Percentiles rank a stretch among this genome's conserved stretches.
phyloP scores from a whole-genome alignment of 2,888 invertebrate genomes.

The Sphaerophoria taeniata region DNA sequence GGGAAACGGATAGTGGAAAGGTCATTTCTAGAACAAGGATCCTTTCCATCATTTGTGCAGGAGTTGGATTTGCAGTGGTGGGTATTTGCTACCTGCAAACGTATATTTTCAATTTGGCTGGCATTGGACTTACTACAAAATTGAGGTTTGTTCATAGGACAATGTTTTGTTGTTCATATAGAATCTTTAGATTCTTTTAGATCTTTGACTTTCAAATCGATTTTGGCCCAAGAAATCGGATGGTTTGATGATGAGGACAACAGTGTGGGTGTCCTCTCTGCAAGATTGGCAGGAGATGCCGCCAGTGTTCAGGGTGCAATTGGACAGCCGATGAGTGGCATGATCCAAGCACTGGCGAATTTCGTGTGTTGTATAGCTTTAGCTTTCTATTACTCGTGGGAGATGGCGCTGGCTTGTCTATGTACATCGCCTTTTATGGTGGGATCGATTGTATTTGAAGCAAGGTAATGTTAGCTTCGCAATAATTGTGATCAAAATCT shows the following conservation, averaged over 20 bases:
- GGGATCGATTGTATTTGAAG: slow-evolving; percentile 87
- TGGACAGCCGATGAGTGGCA: slow-evolving; percentile 87
- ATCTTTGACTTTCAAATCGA: slow-evolving; percentile 85
- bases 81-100: slow-evolving; percentile 88
- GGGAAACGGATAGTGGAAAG: slow-evolving; percentile 82
- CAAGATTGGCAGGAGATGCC: slow-evolving; percentile 88
- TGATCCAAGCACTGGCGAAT: slow-evolving; percentile 87
- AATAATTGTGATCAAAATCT: neutral
- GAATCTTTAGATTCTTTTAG: slow-evolving; percentile 62
- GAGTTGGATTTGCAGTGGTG: slow-evolving; percentile 86
- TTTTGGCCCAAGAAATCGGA: slow-evolving; percentile 89
- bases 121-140: slow-evolving; percentile 89
- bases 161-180: neutral
- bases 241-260: slow-evolving; percentile 89
- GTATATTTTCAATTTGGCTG: slow-evolving; percentile 89
- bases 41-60: slow-evolving; percentile 86
- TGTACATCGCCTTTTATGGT: slow-evolving; percentile 87
- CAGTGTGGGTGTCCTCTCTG: slow-evolving; percentile 88
- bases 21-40: slow-evolving; percentile 84
- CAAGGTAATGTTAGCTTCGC: slow-evolving; percentile 78
- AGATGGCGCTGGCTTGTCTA: slow-evolving; percentile 87
- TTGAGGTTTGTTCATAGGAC: slow-evolving; percentile 78
- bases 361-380: slow-evolving; percentile 86
- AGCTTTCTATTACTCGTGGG: slow-evolving; percentile 87
- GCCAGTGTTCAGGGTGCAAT: slow-evolving; percentile 89